Evolutionary conservation across 1,140 invertebrate species (phyloP), one percentile per base, ranked within the genome.

Genomic region (Aricia agestis): DNA sequence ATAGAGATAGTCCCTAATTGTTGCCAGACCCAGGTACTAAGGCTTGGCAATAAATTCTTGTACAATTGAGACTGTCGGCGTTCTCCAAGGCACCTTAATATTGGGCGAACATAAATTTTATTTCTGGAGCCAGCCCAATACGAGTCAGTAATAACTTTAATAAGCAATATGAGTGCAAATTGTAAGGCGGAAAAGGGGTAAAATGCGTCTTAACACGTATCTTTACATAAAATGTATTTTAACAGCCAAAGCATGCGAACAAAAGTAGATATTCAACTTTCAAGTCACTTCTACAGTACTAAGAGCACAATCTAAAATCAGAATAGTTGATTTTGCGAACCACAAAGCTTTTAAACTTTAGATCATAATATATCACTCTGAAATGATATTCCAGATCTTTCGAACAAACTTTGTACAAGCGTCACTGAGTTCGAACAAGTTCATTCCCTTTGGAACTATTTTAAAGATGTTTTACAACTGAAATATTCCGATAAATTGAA

Each of bases 61-160:
- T n/a, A 10, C 45, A 52, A 52, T 52, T 52, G 45, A 52, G 45
- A 52, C 45, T 52, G 45, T 52, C 45, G 45, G 45, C 45, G 45
- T 52, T 52, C 45, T 52, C 45, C 45, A 15, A 52, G 45, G 45
- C 45, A 52, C 45, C 45, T 52, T 52, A 52, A 52, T 52, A 52
- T 52, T 52, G 45, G 45, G 45, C 45, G 45, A 15, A 52, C 45
- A 52, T 52, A 52, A 52, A 52, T 52, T 52, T 52, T 52, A 52
- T 52, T 52, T 52, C 45, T 52, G 45, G 45, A 52, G 45, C 45
- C 45, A 52, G 45, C 45, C 45, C 45, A 52, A 52, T 52, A 52
- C 45, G 45, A 52, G 45, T 52, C 45, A 52, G 45, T 52, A 52
- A 52, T 52, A 52, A 52, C 45, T 52, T 52, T 52, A 52, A 52